A percentile compares a stretch with the other conserved stretches of the same genome.
phyloP scores from a whole-genome alignment of 2,888 invertebrate genomes.

The Apamea epomidion region DNA sequence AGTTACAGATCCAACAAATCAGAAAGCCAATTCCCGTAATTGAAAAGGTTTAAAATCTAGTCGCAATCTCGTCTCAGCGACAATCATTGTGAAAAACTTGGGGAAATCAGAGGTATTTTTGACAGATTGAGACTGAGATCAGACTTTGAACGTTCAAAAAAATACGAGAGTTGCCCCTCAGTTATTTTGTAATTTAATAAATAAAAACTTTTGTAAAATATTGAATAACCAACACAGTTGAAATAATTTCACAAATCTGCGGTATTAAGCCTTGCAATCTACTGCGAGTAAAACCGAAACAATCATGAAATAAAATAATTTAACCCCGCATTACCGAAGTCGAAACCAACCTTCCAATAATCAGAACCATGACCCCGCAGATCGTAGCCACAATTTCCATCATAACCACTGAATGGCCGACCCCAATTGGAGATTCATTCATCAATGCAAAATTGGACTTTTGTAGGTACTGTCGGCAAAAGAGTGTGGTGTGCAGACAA shows the following conservation, averaged over 20 bases:
- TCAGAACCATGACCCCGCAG: constrained; percentile 50
- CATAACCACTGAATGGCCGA: constrained; percentile 40
- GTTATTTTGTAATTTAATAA: neutral
- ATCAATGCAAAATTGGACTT: constrained; percentile 65
- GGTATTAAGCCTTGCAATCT: constrained; percentile 2
- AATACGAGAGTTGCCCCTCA: neutral
- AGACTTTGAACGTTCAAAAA: too few species aligned
- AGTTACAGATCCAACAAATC: neutral
- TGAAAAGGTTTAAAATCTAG: too few species aligned
- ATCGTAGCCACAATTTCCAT: constrained; percentile 52
- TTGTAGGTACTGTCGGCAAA: constrained; percentile 16
- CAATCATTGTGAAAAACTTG: too few species aligned
- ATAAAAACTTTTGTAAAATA: neutral
- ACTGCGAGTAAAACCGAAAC: constrained; percentile 1
- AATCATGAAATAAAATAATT: constrained; percentile 17
- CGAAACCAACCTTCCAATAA: constrained; percentile 35
- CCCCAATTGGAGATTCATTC: constrained; percentile 64
- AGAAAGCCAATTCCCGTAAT: neutral
- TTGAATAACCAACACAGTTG: neutral
- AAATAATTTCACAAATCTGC: neutral
- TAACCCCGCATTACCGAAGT: constrained; percentile 6
- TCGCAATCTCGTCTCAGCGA: too few species aligned
- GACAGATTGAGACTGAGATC: too few species aligned
- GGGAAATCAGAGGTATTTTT: too few species aligned
- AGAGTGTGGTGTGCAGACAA: neutral